A percentile compares a stretch with the other conserved stretches of the same genome.
Conservation (phyloP, 2,888 invertebrate genomes). For the Selenia dentaria region DNA sequence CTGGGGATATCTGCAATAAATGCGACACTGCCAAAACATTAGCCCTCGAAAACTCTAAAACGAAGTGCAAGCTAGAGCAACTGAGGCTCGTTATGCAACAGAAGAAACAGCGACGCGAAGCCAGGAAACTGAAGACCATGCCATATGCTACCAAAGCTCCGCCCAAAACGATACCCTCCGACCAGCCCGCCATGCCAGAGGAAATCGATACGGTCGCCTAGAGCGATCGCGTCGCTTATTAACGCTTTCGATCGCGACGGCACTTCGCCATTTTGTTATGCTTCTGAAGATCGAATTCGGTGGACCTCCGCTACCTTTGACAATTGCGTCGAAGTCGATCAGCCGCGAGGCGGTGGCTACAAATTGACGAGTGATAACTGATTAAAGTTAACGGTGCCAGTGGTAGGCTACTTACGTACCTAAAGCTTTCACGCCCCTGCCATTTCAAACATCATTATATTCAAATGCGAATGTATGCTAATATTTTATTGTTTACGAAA, state of each 20-base stretch:
- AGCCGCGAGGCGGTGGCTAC: slow-evolving; percentile 19
- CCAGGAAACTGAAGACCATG: slow-evolving; percentile 87
- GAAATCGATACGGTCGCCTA: slow-evolving; percentile 75
- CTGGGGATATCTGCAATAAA: slow-evolving; percentile 70
- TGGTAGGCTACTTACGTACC: slow-evolving; percentile 28
- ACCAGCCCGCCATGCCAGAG: slow-evolving; percentile 92
- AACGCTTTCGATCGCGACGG: slow-evolving; percentile 37
- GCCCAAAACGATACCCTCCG: slow-evolving; percentile 94
- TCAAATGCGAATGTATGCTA: slow-evolving; percentile 50
- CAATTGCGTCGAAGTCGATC: not conserved
- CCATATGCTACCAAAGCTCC: slow-evolving; percentile 83
- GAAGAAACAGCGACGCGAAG: slow-evolving; percentile 92
- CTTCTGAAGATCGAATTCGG: slow-evolving; percentile 38
- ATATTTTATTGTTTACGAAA: slow-evolving; percentile 44
- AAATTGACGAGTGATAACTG: slow-evolving; percentile 30
- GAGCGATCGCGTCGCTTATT: slow-evolving; percentile 31
- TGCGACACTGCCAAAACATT: slow-evolving; percentile 76
- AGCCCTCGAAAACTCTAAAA: slow-evolving; percentile 90
- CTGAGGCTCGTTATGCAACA: slow-evolving; percentile 96
- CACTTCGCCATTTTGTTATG: slow-evolving; percentile 45
- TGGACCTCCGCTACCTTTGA: slow-evolving; percentile 25
- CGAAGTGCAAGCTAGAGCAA: slow-evolving; percentile 94
- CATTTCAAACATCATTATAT: slow-evolving; percentile 34
- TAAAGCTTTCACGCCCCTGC: slow-evolving; percentile 38
- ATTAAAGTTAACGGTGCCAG: slow-evolving; percentile 14